Evolutionary conservation across 2,797 vertebrate genomes (phyloP), one percentile per base, ranked within the genome.

Genomic region (Limosa lapponica): DNA sequence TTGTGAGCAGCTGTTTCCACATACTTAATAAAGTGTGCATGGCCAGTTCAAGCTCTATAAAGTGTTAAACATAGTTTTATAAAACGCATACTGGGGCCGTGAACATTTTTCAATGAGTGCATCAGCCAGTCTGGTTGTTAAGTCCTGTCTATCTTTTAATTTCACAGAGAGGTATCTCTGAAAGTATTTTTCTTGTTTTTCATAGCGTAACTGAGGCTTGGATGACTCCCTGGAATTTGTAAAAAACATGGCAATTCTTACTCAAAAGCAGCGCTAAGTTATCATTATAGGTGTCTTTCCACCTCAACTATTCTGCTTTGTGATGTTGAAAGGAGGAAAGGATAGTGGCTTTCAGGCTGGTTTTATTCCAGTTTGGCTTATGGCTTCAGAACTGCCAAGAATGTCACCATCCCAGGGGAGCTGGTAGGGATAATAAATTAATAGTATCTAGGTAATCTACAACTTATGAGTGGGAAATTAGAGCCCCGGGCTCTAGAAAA

Each of bases 1-100:
- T 94, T 95, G 74, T 94, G 93, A 93, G 48, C 96, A 96, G 95
- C 96, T 97, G 96, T 96, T 95, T 93, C 93, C 71, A 95, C 88
- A 96, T 61, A 85, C 78, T 96, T 96, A 71, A 96, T 96, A 67
- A 95, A 96, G 86, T 96, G 83, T 89, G 86, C 93, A 71, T 4
- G 17, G 83, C 93, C 78, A 93, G 88, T 92, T 96, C 81, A 90
- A 88, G 90, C 90, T 96, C 88, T 93, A 95, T 96, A 95, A 96
- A 96, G 67, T 89, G 30, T 96, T 94, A 94, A 92, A 74, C 74
- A 66, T 55, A 90, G 87, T 89, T 96, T 95, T 87, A 93, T 85
- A 89, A 94, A 94, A 82, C 44, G 64, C 70, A 74, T 73, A 80
- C 41, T 39, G 51, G 49, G 64, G 51, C 74, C 13, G 20, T 69